Base-by-base conservation (phyloP, 2,888 invertebrate species). In the Platycnemis pennipes region DNA sequence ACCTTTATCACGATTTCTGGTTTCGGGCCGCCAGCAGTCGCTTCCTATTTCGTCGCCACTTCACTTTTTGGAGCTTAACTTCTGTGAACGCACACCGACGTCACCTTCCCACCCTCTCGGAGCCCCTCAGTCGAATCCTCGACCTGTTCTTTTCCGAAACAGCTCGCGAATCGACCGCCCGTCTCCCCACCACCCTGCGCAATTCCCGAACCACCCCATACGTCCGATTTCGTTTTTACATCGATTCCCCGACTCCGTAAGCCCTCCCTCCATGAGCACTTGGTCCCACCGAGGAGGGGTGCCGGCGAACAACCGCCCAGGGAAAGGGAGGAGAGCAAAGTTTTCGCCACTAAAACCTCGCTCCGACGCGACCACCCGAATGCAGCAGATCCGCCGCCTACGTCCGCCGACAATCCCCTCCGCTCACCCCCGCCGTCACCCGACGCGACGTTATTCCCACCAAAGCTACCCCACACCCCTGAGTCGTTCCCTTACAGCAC, bases 311-410 rank as follows among this genome's bases (percentile, higher is more conserved):
- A 63, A n/a, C 63, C 63, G n/a, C 63, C 7, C 63, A 63, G 22
- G 63, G 63, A 63, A n/a, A 3, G 4, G 26, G n/a, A 26, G 63
- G 63, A n/a, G 22, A 56, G n/a, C 77, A 77, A 77, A 77, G 77
- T 77, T 77, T 77, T 37, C 77, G 13, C 77, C 77, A 37, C 77
- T 77, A 77, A 77, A 77, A 77, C 77, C 77, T 37, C 77, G 77
- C 22, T n/a, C n/a, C 77, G 11, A 13, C 77, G 8, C 77, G 77
- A 37, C 77, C 37, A 31, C 69, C 69, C 2, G 77, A 77, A 77
- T 77, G 77, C 77, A 77, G 31, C 16, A 37, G 77, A 13, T 5
- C 63, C 26, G 77, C 37, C 77, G 37, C 31, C 77, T 13, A 37
- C 26, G 77, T 77, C 37, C 37, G 77, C 31, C n/a, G 26, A 77